Evolutionary conservation across 2,888 invertebrate species (phyloP).

Genomic region (Taphrorychus bicolor): DNA sequence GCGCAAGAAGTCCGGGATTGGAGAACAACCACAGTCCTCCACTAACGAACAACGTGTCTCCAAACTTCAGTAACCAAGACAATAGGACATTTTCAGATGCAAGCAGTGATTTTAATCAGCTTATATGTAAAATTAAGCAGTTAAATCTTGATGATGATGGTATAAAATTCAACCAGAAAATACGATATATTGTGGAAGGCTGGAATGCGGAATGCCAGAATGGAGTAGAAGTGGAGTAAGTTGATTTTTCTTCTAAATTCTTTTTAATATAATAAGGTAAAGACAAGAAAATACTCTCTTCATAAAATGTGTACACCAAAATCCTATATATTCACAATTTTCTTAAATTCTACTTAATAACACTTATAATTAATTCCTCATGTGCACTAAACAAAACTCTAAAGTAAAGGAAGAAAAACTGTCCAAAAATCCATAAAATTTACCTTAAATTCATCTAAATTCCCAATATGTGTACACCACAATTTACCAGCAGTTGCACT

Average conservation of each 20-base stretch:
- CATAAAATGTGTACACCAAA: no score
- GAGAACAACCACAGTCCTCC: conserved; percentile 19
- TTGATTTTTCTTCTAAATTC: conserved; percentile 15
- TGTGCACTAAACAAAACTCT: no score
- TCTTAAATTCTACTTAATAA: no score
- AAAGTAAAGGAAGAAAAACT: no score
- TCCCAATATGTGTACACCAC: no score
- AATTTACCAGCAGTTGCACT: no score
- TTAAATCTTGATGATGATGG: conserved; percentile 56
- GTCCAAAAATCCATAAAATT: no score
- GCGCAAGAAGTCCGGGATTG: conserved; percentile 26
- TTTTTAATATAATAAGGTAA: no score
- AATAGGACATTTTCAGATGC: conserved; percentile 38
- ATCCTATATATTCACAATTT: no score
- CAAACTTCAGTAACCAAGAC: conserved; percentile 12
- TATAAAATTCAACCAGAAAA: conserved; percentile 56
- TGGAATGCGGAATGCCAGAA: conserved; percentile 52
- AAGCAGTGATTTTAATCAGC: conserved; percentile 40
- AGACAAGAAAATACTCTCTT: no score
- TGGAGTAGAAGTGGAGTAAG: conserved; percentile 54
- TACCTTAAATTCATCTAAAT: no score
- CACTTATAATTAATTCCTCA: no score
- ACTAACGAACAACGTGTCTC: conserved; percentile 7
- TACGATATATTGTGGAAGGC: conserved; percentile 52
- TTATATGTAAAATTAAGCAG: conserved; percentile 51